Evolutionary conservation across 2,113 vertebrate genomes (phyloP).

Genomic region (Mobula hypostoma): DNA sequence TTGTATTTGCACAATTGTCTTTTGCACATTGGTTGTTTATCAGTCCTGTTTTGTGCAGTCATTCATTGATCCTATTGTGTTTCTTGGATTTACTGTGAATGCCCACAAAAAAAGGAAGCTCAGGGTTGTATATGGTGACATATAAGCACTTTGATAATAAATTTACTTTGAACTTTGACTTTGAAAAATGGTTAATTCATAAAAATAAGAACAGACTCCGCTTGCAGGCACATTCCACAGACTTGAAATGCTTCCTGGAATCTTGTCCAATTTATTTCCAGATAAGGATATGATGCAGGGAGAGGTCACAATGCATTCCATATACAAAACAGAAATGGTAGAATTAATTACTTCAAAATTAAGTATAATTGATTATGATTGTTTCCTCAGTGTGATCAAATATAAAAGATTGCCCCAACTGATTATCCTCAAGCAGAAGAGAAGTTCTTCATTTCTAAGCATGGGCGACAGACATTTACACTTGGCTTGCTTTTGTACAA

Average conservation of each 20-base stretch:
- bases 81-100: too few relatives aligned
- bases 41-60: too few relatives aligned
- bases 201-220: not conserved
- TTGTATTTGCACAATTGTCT: too few relatives aligned
- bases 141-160: too few relatives aligned
- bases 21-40: too few relatives aligned
- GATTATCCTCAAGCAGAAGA: not conserved
- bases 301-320: slow-evolving; percentile 1
- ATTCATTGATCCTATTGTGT: too few relatives aligned
- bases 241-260: slow-evolving; percentile 22
- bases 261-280: not conserved
- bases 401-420: not conserved
- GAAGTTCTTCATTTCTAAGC: slow-evolving; percentile 4
- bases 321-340: not conserved
- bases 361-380: not conserved
- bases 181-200: slow-evolving; percentile 25
- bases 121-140: too few relatives aligned
- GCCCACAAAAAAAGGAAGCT: too few relatives aligned
- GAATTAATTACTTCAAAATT: not conserved
- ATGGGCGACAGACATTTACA: not conserved
- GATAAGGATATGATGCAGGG: not conserved
- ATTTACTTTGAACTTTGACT: too few relatives aligned
- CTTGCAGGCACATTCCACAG: not conserved
- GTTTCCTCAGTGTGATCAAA: not conserved
- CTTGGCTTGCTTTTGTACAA: not conserved